Evolutionary conservation across 2,888 invertebrate species (phyloP), one percentile per base, ranked within the genome.

Genomic region (Heteromyza rotundicornis): DNA sequence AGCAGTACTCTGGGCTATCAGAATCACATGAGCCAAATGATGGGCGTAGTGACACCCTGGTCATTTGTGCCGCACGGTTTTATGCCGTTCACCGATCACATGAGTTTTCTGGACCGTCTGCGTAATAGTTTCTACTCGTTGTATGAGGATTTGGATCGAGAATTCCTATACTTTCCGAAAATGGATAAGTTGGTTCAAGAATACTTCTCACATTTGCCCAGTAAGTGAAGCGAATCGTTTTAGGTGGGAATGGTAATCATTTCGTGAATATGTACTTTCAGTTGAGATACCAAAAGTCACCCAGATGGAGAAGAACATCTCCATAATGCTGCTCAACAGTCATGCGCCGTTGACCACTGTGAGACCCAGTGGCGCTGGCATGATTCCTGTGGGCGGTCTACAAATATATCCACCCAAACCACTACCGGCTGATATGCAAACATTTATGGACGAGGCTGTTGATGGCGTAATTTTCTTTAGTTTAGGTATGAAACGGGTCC

Each of bases 301-400:
- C 1, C 75, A 82, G 57, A 71, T 87, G 68, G 84, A 86, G 64
- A 81, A 77, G 40, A 83, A 82, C 56, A 75, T 85, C 14, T 84
- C 86, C 1, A 69, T 86, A 3, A 78, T 85, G 35, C 67, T 87
- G 51, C 69, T 84, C 0, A 87, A 87, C 71, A 83, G 84, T 54
- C 84, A 87, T 74, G 79, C 82, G 36, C 82, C 83, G 2, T 66
- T 86, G 35, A 82, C 84, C 32, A 82, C 83, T 2, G 71, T 84
- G 3, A 80, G 84, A 53, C 85, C 87, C 7, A 72, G 79, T 0
- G 79, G 84, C 1, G 80, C 84, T 1, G 82, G 81, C 2, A 78
- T 86, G 65, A 76, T 87, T 8, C 83, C 86, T 53, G 84, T 87
- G 5, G 87, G 86, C 10, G 88, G 88, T 32, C 76, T 87, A 59